Percentiles rank a stretch among this genome's conserved stretches.
Conservation (phyloP, 1,140 invertebrate genomes). For the Zaprionus lachaisei region DNA sequence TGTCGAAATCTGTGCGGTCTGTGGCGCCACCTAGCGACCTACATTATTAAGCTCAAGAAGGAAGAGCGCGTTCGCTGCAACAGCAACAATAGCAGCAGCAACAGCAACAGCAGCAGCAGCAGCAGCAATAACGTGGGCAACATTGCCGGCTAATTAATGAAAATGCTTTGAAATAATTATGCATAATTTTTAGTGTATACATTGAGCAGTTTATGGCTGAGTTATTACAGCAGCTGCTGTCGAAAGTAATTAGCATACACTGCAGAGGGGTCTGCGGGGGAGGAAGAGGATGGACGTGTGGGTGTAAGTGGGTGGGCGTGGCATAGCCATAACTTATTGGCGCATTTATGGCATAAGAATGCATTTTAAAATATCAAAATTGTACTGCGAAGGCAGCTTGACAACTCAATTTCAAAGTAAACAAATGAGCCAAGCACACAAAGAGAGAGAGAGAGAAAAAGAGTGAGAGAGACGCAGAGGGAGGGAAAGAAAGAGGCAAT, state of each 20-base stretch:
- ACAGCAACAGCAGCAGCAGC: constrained; percentile 26
- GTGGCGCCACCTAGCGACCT: constrained; percentile 69
- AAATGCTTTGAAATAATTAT: constrained; percentile 82
- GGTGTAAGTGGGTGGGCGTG: not conserved
- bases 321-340: constrained; percentile 38
- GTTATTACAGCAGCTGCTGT: constrained; percentile 80
- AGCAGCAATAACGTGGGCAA: constrained; percentile 22
- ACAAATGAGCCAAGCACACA: constrained; percentile 66
- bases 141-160: constrained; percentile 74
- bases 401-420: constrained; percentile 77
- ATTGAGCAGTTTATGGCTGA: constrained; percentile 82
- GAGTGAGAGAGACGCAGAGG: not conserved
- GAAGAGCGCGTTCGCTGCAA: constrained; percentile 6
- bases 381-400: constrained; percentile 50
- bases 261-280: constrained; percentile 15
- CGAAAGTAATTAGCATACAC: constrained; percentile 76
- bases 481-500: not conserved
- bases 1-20: constrained; percentile 73
- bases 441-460: not conserved
- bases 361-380: constrained; percentile 62
- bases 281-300: not conserved
- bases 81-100: constrained; percentile 9
- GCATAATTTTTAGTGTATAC: constrained; percentile 83
- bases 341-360: constrained; percentile 41
- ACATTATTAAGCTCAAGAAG: constrained; percentile 43